phyloP scores from a whole-genome alignment of 2,797 vertebrate genomes.

The Liasis olivaceus region DNA sequence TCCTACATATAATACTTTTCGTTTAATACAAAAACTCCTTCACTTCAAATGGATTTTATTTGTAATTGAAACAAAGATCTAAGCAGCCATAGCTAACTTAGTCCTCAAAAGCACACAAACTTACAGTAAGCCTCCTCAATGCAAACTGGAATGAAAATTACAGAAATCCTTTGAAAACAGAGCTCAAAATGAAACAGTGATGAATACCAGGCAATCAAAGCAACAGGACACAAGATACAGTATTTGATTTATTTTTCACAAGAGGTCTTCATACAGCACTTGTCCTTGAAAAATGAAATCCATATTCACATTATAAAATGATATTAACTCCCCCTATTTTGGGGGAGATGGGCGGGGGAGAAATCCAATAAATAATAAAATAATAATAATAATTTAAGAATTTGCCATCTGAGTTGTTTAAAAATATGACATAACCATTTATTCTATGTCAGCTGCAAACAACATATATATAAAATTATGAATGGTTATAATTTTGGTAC shows the following conservation, averaged over 20 bases:
- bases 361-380: too few species aligned
- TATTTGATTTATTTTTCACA: constrained; percentile 67
- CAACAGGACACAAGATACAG: constrained; percentile 51
- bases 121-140: background rate
- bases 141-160: background rate
- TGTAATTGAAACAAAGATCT: constrained; percentile 52
- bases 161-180: constrained; percentile 46
- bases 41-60: constrained; percentile 23
- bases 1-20: constrained; percentile 3
- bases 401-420: constrained; percentile 57
- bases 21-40: constrained; percentile 1
- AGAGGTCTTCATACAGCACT: constrained; percentile 46
- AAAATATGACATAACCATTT: constrained; percentile 63
- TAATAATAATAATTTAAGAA: constrained; percentile 41
- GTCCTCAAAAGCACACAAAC: background rate
- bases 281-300: constrained; percentile 29
- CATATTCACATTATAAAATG: constrained; percentile 39
- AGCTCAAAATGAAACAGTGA: constrained; percentile 50
- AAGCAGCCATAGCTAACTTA: constrained; percentile 46
- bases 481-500: background rate
- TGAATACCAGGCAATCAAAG: constrained; percentile 57
- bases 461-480: background rate
- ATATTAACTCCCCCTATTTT: constrained; percentile 17
- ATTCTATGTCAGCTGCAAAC: background rate
- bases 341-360: too few species aligned